Percentiles rank a stretch among this genome's conserved stretches.
Conservation (phyloP, 2,797 vertebrate genomes). For the Pithecia hirsuta region DNA sequence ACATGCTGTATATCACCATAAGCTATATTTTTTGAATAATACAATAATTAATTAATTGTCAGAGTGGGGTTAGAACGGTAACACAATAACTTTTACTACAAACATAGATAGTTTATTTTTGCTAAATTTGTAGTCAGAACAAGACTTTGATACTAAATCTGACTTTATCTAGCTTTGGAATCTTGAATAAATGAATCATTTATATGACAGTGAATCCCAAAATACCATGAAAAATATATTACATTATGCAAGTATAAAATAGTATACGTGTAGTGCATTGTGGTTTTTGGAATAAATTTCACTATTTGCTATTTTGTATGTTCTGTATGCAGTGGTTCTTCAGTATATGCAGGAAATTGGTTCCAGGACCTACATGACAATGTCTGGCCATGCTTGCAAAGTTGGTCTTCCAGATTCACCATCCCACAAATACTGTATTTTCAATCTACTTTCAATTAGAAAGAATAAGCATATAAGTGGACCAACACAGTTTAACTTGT, state of each 20-base stretch:
- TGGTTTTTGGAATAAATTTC: background rate
- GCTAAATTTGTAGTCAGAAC: background rate
- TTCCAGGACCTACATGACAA: background rate
- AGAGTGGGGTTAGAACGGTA: background rate
- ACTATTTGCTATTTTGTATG: background rate
- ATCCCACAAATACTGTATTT: background rate
- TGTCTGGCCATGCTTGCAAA: background rate
- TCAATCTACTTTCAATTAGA: background rate
- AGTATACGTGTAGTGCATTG: background rate
- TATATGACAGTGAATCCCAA: background rate
- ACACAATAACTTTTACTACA: background rate
- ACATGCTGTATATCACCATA: background rate
- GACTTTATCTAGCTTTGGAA: background rate
- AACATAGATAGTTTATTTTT: background rate
- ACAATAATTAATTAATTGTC: background rate
- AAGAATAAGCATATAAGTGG: background rate
- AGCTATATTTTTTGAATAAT: background rate
- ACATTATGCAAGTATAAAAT: background rate
- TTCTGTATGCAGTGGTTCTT: background rate
- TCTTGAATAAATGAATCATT: background rate
- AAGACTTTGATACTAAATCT: background rate
- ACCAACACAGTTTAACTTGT: background rate
- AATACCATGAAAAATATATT: background rate
- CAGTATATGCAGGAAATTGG: background rate
- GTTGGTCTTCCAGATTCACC: too few species aligned